phyloP scores from a whole-genome alignment of 2,888 invertebrate genomes.

The Actias luna region DNA sequence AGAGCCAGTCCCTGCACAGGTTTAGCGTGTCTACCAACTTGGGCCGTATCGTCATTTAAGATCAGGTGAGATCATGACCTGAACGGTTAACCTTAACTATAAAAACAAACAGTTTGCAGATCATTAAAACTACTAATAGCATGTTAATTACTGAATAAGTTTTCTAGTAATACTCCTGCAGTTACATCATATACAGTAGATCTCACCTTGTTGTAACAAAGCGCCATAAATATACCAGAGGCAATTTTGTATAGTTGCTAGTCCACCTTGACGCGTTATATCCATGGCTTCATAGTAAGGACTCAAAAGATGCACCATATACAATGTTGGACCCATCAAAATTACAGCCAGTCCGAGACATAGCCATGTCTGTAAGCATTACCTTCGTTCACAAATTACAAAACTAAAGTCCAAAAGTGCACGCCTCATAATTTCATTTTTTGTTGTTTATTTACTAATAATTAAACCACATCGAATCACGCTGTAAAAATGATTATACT shows the following conservation, averaged over 20 bases:
- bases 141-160: not conserved
- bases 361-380: constrained; percentile 87
- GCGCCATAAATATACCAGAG: constrained; percentile 96
- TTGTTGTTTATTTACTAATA: too few species aligned
- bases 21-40: too few species aligned
- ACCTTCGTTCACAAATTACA: not conserved
- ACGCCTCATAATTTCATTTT: too few species aligned
- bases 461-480: too few species aligned
- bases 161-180: not conserved
- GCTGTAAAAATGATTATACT: too few species aligned
- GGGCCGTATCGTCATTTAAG: too few species aligned
- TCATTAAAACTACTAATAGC: not conserved
- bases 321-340: constrained; percentile 89
- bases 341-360: constrained; percentile 88
- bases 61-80: too few species aligned
- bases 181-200: not conserved
- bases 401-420: too few species aligned
- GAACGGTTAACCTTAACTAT: too few species aligned
- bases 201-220: constrained; percentile 92
- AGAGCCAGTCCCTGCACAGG: too few species aligned
- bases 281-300: constrained; percentile 86
- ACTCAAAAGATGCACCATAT: constrained; percentile 86
- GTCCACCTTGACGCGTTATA: constrained; percentile 78
- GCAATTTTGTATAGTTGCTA: constrained; percentile 85
- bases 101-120: too few species aligned